phyloP scores from a whole-genome alignment of 1,140 invertebrate genomes.

The Samia ricini region DNA sequence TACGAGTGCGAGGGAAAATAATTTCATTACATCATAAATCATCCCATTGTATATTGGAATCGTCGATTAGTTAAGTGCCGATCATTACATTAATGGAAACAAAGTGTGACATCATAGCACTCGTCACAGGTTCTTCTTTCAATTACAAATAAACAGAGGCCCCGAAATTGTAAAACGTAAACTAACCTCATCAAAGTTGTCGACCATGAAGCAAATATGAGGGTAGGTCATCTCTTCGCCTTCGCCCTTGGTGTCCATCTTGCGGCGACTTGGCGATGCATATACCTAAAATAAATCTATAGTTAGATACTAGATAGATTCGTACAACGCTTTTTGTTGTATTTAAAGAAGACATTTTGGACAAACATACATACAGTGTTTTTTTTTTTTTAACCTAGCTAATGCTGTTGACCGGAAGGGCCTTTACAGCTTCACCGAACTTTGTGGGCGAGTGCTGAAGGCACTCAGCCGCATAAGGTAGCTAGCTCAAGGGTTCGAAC shows the following conservation, averaged over 20 bases:
- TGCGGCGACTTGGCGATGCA: conserved; percentile 95
- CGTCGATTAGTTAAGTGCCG: neutral
- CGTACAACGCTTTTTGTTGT: too few species aligned
- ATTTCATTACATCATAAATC: neutral
- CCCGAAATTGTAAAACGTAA: neutral
- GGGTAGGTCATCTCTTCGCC: conserved; percentile 99
- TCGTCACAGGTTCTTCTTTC: neutral
- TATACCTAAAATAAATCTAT: conserved; percentile 83
- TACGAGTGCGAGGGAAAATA: neutral
- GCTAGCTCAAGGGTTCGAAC: too few species aligned
- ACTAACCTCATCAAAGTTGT: conserved; percentile 98
- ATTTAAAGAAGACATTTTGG: too few species aligned
- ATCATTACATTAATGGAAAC: neutral
- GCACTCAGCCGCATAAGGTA: too few species aligned
- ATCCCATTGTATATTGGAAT: neutral
- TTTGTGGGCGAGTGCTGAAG: too few species aligned
- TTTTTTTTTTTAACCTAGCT: too few species aligned
- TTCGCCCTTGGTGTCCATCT: conserved; percentile 99
- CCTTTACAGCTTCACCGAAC: too few species aligned
- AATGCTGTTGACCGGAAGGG: too few species aligned
- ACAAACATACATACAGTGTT: too few species aligned
- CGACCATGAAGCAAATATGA: conserved; percentile 99
- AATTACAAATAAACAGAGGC: neutral
- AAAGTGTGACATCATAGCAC: neutral
- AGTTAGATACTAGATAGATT: neutral